Percentiles rank a stretch among this genome's conserved stretches.
Conservation (phyloP, 1,140 invertebrate genomes). For the Limonius californicus region DNA sequence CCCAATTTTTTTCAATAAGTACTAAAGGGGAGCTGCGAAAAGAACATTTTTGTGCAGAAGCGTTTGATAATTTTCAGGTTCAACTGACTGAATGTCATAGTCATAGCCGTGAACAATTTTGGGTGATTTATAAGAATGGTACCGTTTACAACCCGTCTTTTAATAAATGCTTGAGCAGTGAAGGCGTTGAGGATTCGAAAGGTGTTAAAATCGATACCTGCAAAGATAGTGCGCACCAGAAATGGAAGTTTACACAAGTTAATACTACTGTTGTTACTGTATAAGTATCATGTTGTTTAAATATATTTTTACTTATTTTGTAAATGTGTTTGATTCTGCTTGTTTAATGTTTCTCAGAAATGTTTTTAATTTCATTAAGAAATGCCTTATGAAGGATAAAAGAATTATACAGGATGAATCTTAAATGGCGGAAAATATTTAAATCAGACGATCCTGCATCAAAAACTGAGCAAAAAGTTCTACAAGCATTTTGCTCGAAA, state of each 20-base stretch:
- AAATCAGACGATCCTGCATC: too few species aligned
- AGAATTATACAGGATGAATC: too few species aligned
- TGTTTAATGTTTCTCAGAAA: too few species aligned
- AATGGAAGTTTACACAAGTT: conserved; percentile 41
- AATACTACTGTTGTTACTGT: conserved; percentile 35
- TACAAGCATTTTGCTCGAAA: too few species aligned
- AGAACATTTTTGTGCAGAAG: conserved; percentile 69
- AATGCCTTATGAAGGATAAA: too few species aligned
- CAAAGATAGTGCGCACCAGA: conserved; percentile 36
- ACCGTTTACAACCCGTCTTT: conserved; percentile 39
- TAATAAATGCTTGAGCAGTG: conserved; percentile 41
- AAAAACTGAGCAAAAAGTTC: too few species aligned
- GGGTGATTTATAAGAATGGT: conserved; percentile 47
- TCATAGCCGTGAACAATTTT: conserved; percentile 55
- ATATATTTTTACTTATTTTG: neutral
- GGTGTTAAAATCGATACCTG: conserved; percentile 40
- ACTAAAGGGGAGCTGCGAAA: conserved; percentile 66
- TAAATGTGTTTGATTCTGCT: too few species aligned
- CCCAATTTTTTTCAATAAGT: conserved; percentile 72
- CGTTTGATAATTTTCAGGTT: conserved; percentile 44
- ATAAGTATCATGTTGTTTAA: neutral
- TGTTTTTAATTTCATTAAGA: too few species aligned
- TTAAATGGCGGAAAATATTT: too few species aligned
- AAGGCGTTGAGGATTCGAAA: conserved; percentile 40
- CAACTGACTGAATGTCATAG: conserved; percentile 55